These are phyloP conservation scores for Lepidocolaptes lacrymiger DNA, from an alignment of 2,797 vertebrate species.

Conservation along the genomic window DNA sequence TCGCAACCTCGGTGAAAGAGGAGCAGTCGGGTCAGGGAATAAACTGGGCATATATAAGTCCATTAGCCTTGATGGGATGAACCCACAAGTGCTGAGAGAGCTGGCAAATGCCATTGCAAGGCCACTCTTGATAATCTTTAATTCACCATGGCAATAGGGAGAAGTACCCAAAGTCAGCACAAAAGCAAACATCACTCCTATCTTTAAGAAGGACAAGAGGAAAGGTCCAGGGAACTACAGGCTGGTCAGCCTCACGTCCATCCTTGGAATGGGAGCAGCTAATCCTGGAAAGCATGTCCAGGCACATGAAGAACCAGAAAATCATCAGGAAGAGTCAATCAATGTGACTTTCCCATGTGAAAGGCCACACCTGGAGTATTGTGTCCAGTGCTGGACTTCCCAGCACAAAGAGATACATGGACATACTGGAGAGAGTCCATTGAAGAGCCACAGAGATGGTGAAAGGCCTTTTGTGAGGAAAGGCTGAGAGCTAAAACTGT, in stretches of 20 bases:
- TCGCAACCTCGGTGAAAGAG: background rate
- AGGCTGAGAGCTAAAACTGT: background rate
- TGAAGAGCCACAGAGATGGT: background rate
- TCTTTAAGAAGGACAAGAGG: background rate
- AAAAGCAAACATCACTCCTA: background rate
- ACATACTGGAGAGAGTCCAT: background rate
- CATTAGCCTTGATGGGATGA: background rate
- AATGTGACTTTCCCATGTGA: background rate
- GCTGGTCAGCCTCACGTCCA: background rate
- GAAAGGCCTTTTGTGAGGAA: background rate
- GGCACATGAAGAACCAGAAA: background rate
- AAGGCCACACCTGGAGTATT: background rate
- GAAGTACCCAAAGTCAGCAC: background rate
- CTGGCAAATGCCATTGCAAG: background rate
- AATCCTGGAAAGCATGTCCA: background rate
- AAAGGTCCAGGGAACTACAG: background rate
- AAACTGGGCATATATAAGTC: background rate
- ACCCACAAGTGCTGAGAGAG: background rate
- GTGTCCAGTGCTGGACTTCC: background rate
- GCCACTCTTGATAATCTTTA: background rate
- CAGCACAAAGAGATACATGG: background rate
- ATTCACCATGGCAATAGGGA: background rate
- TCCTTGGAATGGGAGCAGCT: background rate
- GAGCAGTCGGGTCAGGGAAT: background rate
- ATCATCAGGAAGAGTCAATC: background rate